These are phyloP conservation scores for Ennomos quercinarius DNA, from an alignment of 2,888 invertebrate genomes.

Conservation along the genomic window DNA sequence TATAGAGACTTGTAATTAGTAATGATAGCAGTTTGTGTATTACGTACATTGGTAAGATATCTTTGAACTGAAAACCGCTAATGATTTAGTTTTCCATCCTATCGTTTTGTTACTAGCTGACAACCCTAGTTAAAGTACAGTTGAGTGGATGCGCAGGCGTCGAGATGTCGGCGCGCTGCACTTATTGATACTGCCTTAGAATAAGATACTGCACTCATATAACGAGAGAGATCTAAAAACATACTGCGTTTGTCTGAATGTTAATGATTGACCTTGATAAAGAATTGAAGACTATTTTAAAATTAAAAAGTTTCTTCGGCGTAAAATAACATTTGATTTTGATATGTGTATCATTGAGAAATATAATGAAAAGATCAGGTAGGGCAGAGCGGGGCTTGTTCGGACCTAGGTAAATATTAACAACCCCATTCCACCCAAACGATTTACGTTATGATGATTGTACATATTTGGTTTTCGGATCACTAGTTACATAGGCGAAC, in stretches of 20 bases:
- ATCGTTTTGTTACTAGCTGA: neutral
- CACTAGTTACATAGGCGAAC: too few relatives aligned
- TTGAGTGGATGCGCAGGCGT: conserved; percentile 41
- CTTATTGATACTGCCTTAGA: conserved; percentile 38
- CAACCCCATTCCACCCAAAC: too few relatives aligned
- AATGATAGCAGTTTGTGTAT: neutral
- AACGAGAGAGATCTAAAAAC: conserved; percentile 25
- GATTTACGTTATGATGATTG: too few relatives aligned
- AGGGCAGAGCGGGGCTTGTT: too few relatives aligned
- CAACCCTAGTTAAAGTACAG: conserved; percentile 35
- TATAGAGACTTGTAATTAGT: too few relatives aligned
- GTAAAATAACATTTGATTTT: conserved; percentile 9
- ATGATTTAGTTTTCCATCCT: too few relatives aligned
- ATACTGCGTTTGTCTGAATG: conserved; percentile 6
- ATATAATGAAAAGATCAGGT: conserved; percentile 17
- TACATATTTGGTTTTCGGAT: too few relatives aligned
- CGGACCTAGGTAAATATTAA: too few relatives aligned
- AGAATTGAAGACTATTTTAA: conserved; percentile 9
- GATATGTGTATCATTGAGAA: conserved; percentile 9
- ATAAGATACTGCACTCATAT: conserved; percentile 36
- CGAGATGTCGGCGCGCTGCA: conserved; percentile 38
- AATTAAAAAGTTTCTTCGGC: conserved; percentile 15
- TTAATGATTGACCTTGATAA: conserved; percentile 18
- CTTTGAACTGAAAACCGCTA: neutral
- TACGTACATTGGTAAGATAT: neutral